These are phyloP conservation scores for Boloria euphrosyne DNA, from an alignment of 2,888 invertebrate species.

Conservation along the genomic window DNA sequence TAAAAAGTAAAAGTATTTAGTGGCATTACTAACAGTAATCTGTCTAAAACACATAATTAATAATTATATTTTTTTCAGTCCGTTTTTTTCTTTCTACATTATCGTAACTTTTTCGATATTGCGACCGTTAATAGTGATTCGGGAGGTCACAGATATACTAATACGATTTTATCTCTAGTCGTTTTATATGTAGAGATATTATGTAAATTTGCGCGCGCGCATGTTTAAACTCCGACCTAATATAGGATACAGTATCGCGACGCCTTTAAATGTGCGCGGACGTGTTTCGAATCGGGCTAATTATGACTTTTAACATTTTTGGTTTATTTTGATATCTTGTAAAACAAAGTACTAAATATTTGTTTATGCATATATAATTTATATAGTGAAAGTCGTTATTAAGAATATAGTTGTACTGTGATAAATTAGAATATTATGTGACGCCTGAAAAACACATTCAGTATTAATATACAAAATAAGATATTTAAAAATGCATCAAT, in stretches of 20 bases:
- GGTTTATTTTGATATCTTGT: background rate
- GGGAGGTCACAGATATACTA: background rate
- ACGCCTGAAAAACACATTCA: background rate
- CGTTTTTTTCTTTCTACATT: too few relatives aligned
- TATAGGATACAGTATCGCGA: constrained; percentile 44
- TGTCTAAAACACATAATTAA: too few relatives aligned
- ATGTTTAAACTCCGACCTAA: constrained; percentile 33
- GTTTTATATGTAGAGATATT: constrained; percentile 1
- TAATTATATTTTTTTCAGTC: too few relatives aligned
- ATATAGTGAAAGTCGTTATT: background rate
- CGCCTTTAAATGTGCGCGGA: constrained; percentile 41
- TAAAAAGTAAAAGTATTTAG: too few relatives aligned
- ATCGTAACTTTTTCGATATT: too few relatives aligned
- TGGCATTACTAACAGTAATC: too few relatives aligned
- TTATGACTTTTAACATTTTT: background rate
- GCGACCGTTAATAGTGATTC: too few relatives aligned
- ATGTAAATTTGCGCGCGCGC: constrained; percentile 43
- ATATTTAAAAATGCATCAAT: constrained; percentile 4
- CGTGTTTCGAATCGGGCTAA: constrained; percentile 32
- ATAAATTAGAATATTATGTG: constrained; percentile 1
- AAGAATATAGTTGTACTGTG: background rate
- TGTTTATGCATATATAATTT: background rate
- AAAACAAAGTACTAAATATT: background rate
- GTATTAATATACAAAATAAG: background rate
- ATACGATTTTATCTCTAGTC: constrained; percentile 26